Conservation (phyloP, 23 tunicate genomes). For the Botrylloides violaceus region DNA sequence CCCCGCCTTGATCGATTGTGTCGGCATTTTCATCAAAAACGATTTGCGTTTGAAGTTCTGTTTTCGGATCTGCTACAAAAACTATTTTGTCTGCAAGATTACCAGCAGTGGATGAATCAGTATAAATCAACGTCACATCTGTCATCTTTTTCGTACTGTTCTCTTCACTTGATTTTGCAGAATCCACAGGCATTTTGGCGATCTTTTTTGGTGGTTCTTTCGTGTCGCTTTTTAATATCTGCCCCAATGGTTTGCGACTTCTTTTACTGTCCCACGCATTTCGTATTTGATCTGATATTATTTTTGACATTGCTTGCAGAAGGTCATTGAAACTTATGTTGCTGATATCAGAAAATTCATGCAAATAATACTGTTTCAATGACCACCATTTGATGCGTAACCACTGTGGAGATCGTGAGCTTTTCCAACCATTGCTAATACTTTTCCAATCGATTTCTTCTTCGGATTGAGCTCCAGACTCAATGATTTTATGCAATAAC, state of each 20-base stretch:
- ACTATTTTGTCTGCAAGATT: neutral
- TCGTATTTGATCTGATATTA: slow-evolving; percentile 7
- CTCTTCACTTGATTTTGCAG: neutral
- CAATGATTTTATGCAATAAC: slow-evolving; percentile 49
- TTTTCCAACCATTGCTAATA: slow-evolving; percentile 57
- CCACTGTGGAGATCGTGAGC: slow-evolving; percentile 91
- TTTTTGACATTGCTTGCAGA: slow-evolving; percentile 1
- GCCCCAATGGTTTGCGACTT: neutral
- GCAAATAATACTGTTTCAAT: slow-evolving; percentile 37
- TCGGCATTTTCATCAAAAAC: slow-evolving; percentile 1
- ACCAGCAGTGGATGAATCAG: neutral
- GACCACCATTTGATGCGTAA: slow-evolving; percentile 58
- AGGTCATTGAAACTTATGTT: neutral
- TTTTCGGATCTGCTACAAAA: slow-evolving; percentile 3
- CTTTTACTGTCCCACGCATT: neutral
- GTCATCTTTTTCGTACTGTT: neutral
- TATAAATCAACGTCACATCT: neutral
- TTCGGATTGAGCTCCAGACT: slow-evolving; percentile 28
- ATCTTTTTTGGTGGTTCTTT: slow-evolving; percentile 2
- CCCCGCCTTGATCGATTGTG: neutral
- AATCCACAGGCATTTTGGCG: neutral
- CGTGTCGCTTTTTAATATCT: neutral
- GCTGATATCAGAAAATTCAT: neutral
- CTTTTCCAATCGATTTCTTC: slow-evolving; percentile 78
- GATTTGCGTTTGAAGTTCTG: neutral